Percentiles rank a stretch among this genome's conserved stretches.
phyloP scores from a whole-genome alignment of 1,140 invertebrate species.

The Gonatopus flavifemur region DNA sequence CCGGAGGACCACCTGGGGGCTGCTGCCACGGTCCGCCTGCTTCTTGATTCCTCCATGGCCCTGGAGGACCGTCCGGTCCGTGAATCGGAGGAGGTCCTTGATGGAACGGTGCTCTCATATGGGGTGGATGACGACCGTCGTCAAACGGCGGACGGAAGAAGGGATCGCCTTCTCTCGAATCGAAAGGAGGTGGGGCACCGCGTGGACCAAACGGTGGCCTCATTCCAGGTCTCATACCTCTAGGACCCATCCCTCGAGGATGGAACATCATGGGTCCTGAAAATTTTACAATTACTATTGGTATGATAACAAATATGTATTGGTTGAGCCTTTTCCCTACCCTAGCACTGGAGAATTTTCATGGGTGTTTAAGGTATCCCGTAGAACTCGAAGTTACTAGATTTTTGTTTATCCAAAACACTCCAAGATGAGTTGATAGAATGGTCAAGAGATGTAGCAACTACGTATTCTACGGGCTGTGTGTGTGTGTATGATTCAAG shows the following conservation, averaged over 20 bases:
- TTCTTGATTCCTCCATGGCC: conserved; percentile 41
- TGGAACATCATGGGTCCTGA: conserved; percentile 60
- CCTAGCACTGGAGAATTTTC: too few species aligned
- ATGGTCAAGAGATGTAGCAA: too few species aligned
- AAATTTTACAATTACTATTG: too few species aligned
- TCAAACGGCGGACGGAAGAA: conserved; percentile 53
- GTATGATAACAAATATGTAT: too few species aligned
- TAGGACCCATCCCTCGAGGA: conserved; percentile 55
- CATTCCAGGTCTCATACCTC: conserved; percentile 53
- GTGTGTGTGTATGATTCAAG: too few species aligned
- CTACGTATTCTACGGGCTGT: too few species aligned
- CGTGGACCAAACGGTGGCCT: conserved; percentile 48
- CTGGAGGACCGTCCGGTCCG: conserved; percentile 23
- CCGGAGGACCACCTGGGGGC: conserved; percentile 32
- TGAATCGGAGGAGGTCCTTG: conserved; percentile 34
- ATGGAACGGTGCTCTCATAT: conserved; percentile 44
- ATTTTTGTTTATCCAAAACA: too few species aligned
- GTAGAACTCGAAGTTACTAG: too few species aligned
- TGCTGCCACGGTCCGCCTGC: conserved; percentile 29
- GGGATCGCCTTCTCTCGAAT: conserved; percentile 44
- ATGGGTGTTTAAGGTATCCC: too few species aligned
- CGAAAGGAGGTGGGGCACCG: conserved; percentile 43
- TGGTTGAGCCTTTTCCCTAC: too few species aligned
- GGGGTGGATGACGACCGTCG: conserved; percentile 44
- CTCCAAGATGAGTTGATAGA: too few species aligned